These are phyloP conservation scores for Suillia variegata DNA, from an alignment of 2,888 invertebrate genomes.

Conservation along the genomic window DNA sequence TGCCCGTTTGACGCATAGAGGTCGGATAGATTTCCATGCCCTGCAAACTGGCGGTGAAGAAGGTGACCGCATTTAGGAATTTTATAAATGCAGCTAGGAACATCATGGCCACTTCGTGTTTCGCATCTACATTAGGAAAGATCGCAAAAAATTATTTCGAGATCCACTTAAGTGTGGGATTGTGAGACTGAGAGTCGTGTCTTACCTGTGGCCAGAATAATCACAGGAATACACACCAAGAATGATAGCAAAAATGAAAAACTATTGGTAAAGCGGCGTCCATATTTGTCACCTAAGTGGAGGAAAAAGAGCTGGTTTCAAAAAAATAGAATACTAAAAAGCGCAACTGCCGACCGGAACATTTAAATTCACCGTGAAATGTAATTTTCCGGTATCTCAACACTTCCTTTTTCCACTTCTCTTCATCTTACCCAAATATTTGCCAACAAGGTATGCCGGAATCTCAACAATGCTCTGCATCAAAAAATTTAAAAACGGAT, in stretches of 20 bases:
- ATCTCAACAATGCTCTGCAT: slow-evolving; percentile 69
- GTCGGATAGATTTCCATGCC: slow-evolving; percentile 73
- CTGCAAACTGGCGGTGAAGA: slow-evolving; percentile 67
- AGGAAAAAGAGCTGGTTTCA: no score
- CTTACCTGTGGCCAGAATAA: slow-evolving; percentile 58
- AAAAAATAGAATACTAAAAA: no score
- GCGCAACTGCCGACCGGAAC: no score
- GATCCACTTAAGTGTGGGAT: neutral
- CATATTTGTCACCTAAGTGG: slow-evolving; percentile 64
- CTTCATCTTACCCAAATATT: slow-evolving; percentile 58
- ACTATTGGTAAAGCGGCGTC: slow-evolving; percentile 64
- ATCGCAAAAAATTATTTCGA: neutral
- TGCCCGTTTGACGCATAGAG: slow-evolving; percentile 69
- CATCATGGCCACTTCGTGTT: slow-evolving; percentile 51
- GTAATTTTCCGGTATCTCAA: no score
- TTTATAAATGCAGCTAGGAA: slow-evolving; percentile 63
- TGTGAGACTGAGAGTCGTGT: neutral
- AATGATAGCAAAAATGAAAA: slow-evolving; percentile 60
- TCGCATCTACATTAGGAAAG: slow-evolving; percentile 41
- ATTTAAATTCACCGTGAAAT: neutral
- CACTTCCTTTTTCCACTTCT: no score
- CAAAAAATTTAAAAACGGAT: slow-evolving; percentile 71
- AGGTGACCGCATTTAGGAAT: slow-evolving; percentile 65
- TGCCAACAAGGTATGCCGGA: slow-evolving; percentile 68
- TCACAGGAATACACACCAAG: slow-evolving; percentile 59